A percentile compares a stretch with the other conserved stretches of the same genome.
phyloP scores from a whole-genome alignment of 2,113 vertebrate species.

The Butorides virescens region DNA sequence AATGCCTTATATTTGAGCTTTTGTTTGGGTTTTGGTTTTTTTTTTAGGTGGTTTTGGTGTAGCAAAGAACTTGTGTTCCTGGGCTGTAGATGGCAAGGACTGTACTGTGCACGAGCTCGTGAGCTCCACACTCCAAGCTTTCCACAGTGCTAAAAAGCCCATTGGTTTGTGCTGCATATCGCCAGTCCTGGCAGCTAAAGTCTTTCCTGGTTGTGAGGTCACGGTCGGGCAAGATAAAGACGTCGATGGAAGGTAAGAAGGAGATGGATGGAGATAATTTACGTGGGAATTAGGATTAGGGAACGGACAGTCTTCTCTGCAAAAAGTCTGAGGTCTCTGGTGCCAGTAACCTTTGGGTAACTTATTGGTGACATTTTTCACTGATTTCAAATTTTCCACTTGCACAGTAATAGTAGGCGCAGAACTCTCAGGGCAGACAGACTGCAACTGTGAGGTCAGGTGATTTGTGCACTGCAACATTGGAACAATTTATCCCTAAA shows the following conservation, averaged over 20 bases:
- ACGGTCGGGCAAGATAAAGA: constrained; percentile 76
- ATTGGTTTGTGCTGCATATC: constrained; percentile 84
- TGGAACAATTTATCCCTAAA: not conserved
- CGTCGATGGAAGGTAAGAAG: constrained; percentile 40
- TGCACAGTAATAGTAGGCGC: not conserved
- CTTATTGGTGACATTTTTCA: not conserved
- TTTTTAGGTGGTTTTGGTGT: constrained; percentile 79
- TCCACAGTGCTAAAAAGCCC: constrained; percentile 76
- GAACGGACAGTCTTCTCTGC: not conserved
- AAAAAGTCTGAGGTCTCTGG: not conserved
- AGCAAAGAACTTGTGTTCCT: constrained; percentile 83
- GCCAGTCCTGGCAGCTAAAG: constrained; percentile 79
- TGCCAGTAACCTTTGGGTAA: not conserved
- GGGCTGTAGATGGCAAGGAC: constrained; percentile 84
- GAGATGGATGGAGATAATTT: not conserved
- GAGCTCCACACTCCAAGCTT: constrained; percentile 73
- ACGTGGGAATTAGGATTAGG: not conserved
- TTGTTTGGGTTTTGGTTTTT: not conserved
- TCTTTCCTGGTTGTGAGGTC: constrained; percentile 82
- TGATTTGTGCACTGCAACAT: accelerated
- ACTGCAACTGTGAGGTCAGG: not conserved
- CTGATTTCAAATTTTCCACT: not conserved
- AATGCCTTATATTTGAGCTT: not conserved
- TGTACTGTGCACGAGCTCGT: constrained; percentile 75
- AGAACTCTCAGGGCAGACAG: not conserved